Conservation (phyloP, 2,888 invertebrate genomes). For the Phengaris arion region DNA sequence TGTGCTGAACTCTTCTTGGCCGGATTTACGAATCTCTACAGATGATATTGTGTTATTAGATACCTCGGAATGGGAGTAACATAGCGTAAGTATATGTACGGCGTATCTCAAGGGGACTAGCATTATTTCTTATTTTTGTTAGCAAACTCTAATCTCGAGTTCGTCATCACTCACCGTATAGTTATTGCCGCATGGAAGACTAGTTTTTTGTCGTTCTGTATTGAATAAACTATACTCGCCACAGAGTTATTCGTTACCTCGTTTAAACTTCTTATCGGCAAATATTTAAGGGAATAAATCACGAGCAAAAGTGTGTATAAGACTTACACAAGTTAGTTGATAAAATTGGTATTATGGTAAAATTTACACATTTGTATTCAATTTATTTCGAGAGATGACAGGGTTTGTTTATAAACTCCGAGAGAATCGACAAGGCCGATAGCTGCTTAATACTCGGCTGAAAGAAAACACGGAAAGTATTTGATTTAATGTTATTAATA, state of each 20-base stretch:
- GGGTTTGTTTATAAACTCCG: constrained; percentile 43
- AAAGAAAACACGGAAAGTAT: constrained; percentile 37
- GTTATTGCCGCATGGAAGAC: too few species aligned
- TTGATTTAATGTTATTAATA: constrained; percentile 33
- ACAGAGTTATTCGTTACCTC: neutral
- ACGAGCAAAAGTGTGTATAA: constrained; percentile 5
- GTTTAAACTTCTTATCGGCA: neutral
- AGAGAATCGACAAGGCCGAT: constrained; percentile 43
- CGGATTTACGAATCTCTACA: too few species aligned
- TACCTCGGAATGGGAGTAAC: too few species aligned
- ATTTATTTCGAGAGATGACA: constrained; percentile 46
- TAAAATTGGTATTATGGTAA: neutral
- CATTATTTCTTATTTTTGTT: neutral
- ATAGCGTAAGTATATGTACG: neutral
- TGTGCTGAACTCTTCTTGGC: too few species aligned
- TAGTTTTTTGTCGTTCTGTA: too few species aligned
- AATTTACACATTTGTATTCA: constrained; percentile 7
- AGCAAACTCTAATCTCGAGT: neutral
- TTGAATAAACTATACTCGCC: too few species aligned
- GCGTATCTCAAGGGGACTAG: neutral
- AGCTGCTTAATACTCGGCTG: constrained; percentile 33
- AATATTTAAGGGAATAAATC: constrained; percentile 11
- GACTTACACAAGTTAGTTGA: neutral
- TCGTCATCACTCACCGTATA: neutral
- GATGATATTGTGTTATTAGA: too few species aligned